Evolutionary conservation across 2,888 invertebrate species (phyloP).

Genomic region (Epinotia ramella): DNA sequence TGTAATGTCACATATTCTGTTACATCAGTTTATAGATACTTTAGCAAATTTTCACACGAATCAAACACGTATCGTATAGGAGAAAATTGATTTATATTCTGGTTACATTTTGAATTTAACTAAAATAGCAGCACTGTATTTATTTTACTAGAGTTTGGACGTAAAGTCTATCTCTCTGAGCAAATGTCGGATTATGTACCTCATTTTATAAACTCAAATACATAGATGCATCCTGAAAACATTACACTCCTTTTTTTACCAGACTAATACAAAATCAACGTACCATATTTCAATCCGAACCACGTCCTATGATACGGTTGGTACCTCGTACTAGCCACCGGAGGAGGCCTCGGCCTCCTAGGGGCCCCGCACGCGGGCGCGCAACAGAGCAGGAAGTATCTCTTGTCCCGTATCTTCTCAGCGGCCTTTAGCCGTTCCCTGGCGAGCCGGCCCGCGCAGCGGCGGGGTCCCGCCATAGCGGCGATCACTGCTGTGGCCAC

Average conservation of each 20-base stretch:
- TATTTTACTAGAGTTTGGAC: not conserved
- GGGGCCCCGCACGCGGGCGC: slow-evolving; percentile 63
- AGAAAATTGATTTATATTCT: not conserved
- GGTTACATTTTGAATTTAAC: too few relatives aligned
- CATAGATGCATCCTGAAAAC: too few relatives aligned
- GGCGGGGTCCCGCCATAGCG: slow-evolving; percentile 60
- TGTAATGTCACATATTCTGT: not conserved
- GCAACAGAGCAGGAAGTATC: slow-evolving; percentile 75
- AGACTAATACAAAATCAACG: slow-evolving; percentile 42
- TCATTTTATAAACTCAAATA: too few relatives aligned
- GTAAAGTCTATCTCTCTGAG: not conserved
- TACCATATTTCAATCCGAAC: slow-evolving; percentile 79
- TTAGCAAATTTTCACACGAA: not conserved
- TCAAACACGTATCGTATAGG: not conserved
- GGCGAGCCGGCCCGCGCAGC: slow-evolving; percentile 76
- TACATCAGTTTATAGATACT: not conserved
- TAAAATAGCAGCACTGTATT: not conserved
- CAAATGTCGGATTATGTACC: not conserved
- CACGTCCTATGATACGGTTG: slow-evolving; percentile 79
- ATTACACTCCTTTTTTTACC: too few relatives aligned
- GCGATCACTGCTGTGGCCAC: slow-evolving; percentile 54
- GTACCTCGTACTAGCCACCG: slow-evolving; percentile 62
- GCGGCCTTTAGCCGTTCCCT: slow-evolving; percentile 77
- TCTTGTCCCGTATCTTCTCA: slow-evolving; percentile 77
- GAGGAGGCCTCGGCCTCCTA: slow-evolving; percentile 59